A percentile compares a stretch with the other conserved stretches of the same genome.
Evolutionary conservation across 92 coral and sea anemone species (phyloP).

Genomic region (Phymanthus crucifer): DNA sequence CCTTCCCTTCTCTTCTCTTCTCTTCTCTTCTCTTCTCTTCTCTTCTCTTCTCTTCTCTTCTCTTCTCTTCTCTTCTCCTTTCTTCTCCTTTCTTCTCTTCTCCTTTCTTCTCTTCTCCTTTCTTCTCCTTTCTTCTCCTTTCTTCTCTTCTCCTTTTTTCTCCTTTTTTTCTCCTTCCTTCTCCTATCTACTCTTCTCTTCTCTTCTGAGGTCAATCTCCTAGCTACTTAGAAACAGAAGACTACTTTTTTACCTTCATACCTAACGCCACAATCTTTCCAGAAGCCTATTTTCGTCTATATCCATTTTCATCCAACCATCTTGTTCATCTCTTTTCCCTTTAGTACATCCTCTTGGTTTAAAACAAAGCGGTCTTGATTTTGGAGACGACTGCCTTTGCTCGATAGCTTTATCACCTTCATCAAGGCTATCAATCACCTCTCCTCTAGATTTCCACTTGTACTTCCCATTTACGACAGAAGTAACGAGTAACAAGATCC

Average conservation of each 20-base stretch:
- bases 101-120: background rate
- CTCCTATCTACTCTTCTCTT: too few species aligned
- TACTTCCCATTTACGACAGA: background rate
- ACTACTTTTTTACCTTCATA: too few species aligned
- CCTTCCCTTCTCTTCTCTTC: too few species aligned
- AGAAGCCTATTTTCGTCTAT: background rate
- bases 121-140: background rate
- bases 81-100: background rate
- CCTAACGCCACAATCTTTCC: background rate
- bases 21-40: too few species aligned
- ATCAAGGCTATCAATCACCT: background rate
- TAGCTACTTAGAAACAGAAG: too few species aligned
- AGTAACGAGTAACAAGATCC: background rate
- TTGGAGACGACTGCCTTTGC: too few species aligned
- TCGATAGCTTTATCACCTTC: background rate
- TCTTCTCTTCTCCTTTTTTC: background rate
- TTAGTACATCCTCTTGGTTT: background rate
- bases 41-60: too few species aligned
- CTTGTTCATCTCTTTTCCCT: background rate
- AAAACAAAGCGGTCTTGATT: background rate
- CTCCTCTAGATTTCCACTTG: background rate
- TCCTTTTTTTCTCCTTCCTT: background rate
- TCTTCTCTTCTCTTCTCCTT: background rate
- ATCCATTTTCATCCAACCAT: background rate
- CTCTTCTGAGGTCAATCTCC: background rate